A percentile compares a stretch with the other conserved stretches of the same genome.
Conservation (phyloP, 2,113 vertebrate species). For the Myocastor coypus region DNA sequence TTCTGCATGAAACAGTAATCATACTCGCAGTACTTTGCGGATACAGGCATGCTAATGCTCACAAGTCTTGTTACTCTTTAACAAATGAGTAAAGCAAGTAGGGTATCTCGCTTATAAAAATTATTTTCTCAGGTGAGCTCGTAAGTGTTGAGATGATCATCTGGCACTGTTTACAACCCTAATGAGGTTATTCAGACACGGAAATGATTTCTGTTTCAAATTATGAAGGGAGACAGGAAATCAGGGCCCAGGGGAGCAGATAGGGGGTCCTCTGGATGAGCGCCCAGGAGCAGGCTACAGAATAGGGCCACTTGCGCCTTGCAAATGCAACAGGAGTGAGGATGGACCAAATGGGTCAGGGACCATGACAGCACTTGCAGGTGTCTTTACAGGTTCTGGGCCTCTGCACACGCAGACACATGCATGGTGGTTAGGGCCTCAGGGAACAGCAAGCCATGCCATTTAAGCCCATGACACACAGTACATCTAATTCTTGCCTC, state of each 20-base stretch:
- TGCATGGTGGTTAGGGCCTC: neutral
- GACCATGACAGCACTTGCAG: neutral
- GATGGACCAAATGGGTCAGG: neutral
- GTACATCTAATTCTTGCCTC: neutral
- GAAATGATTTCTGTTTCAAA: neutral
- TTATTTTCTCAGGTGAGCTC: neutral
- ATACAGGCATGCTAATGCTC: fast-evolving
- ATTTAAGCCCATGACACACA: neutral
- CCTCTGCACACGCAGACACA: neutral
- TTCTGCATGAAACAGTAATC: neutral
- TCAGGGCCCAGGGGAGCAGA: fast-evolving
- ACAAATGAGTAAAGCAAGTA: neutral
- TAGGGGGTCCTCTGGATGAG: fast-evolving
- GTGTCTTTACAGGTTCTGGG: fast-evolving
- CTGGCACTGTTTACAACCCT: neutral
- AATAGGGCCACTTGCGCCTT: too few relatives aligned
- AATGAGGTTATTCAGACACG: neutral
- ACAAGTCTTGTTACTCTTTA: neutral
- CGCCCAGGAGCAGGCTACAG: too few relatives aligned
- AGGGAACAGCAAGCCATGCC: fast-evolving
- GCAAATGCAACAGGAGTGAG: too few relatives aligned
- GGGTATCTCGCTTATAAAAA: neutral
- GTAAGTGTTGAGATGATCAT: neutral
- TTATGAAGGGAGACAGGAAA: neutral
- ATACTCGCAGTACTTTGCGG: neutral